Conservation (phyloP, 2,797 vertebrate genomes). For the Hapalemur alaotrensis region DNA sequence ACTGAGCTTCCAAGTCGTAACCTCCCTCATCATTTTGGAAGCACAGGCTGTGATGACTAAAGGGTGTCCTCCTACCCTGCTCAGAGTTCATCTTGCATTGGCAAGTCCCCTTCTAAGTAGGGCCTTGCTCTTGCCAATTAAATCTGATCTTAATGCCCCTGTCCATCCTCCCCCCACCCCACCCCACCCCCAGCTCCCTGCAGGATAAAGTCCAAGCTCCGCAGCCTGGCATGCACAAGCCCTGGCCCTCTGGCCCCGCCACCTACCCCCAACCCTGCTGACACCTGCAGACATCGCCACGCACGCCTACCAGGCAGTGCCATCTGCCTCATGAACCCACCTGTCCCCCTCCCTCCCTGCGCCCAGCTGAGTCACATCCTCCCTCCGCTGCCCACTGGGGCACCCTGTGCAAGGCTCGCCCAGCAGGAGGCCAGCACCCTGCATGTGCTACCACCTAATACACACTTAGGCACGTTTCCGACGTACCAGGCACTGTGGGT, state of each 20-base stretch:
- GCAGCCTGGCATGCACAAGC: not conserved
- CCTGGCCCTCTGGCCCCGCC: not conserved
- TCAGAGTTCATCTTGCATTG: not conserved
- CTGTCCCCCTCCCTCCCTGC: not conserved
- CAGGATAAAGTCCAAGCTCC: not conserved
- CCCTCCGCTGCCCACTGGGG: not conserved
- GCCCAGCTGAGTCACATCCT: not conserved
- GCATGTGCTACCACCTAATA: fast-evolving
- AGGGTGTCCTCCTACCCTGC: not conserved
- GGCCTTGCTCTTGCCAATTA: not conserved
- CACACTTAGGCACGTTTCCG: not conserved
- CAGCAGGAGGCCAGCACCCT: not conserved
- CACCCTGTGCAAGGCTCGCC: not conserved
- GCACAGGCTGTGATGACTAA: not conserved
- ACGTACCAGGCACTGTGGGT: fast-evolving
- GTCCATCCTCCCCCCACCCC: not conserved
- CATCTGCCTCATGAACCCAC: not conserved
- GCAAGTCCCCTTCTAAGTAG: not conserved
- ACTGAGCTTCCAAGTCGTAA: not conserved
- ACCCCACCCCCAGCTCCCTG: not conserved
- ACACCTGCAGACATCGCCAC: fast-evolving
- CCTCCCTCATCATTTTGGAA: not conserved
- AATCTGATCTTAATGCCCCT: not conserved
- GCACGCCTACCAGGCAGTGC: fast-evolving
- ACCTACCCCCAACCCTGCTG: too few species aligned